Evolutionary conservation across 2,113 vertebrate species (phyloP).

Genomic region (Neodon shergylaensis): DNA sequence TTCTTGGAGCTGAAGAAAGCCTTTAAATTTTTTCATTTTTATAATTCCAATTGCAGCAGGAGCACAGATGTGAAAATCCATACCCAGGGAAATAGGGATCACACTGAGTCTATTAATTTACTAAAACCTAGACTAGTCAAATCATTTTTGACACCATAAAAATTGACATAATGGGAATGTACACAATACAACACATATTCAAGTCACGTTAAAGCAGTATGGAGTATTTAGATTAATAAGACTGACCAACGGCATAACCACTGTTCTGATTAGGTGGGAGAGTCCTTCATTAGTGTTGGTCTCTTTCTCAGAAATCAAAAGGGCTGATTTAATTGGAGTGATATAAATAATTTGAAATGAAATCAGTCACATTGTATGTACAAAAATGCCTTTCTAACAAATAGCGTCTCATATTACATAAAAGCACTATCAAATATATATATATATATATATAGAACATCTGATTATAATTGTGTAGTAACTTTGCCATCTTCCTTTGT

Average conservation of each 20-base stretch:
- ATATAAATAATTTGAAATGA: neutral
- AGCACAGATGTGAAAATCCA: neutral
- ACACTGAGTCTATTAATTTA: neutral
- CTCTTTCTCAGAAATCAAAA: constrained; percentile 30
- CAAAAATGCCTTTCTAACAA: neutral
- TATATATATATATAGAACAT: neutral
- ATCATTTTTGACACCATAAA: neutral
- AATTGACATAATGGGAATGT: neutral
- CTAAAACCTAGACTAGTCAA: constrained; percentile 15
- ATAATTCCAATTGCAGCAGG: neutral
- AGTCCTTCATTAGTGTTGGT: neutral
- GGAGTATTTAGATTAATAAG: neutral
- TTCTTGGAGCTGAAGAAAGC: neutral
- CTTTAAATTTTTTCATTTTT: neutral
- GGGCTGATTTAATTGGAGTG: neutral
- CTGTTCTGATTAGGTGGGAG: neutral
- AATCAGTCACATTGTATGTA: neutral
- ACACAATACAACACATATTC: neutral
- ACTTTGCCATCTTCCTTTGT: neutral
- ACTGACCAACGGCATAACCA: neutral
- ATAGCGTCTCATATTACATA: neutral
- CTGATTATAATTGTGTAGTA: neutral
- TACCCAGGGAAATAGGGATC: neutral
- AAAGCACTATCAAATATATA: neutral
- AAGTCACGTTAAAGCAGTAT: neutral